Conservation (phyloP, 2,888 invertebrate genomes). For the Polietes domitor region DNA sequence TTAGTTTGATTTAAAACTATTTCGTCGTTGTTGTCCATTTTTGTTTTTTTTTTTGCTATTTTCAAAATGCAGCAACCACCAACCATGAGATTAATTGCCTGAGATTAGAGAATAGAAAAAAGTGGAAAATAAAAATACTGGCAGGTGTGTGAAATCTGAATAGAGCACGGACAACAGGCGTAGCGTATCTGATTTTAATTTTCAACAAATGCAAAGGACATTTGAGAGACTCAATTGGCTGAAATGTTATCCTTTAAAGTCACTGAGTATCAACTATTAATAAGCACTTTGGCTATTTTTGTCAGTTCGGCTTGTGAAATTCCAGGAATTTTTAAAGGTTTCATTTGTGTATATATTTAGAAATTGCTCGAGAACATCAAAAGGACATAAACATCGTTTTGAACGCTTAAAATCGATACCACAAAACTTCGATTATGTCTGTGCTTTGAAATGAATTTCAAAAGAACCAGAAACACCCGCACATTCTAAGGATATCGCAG, state of each 20-base stretch:
- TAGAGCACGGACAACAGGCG: not conserved
- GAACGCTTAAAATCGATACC: not conserved
- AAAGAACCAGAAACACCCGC: not conserved
- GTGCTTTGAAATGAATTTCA: not conserved
- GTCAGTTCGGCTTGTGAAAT: not conserved
- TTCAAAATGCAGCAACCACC: constrained; percentile 21
- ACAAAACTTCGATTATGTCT: not conserved
- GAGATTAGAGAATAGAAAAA: constrained; percentile 32
- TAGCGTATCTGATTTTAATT: constrained; percentile 18
- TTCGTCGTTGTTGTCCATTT: constrained; percentile 10
- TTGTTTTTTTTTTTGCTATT: not conserved
- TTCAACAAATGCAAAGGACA: constrained; percentile 28
- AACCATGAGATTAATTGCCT: constrained; percentile 37
- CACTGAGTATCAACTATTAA: too few species aligned
- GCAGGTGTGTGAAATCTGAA: constrained; percentile 17
- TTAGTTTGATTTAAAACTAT: constrained; percentile 39
- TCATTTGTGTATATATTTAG: not conserved
- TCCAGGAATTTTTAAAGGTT: not conserved
- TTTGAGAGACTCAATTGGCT: not conserved
- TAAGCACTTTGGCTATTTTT: too few species aligned
- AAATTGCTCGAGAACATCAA: too few species aligned
- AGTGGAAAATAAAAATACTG: constrained; percentile 1
- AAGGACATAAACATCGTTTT: not conserved
- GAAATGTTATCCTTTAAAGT: not conserved
- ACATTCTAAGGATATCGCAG: constrained; percentile 6